These are phyloP conservation scores for Lycaena phlaeas DNA, from an alignment of 2,888 invertebrate genomes.

Conservation along the genomic window DNA sequence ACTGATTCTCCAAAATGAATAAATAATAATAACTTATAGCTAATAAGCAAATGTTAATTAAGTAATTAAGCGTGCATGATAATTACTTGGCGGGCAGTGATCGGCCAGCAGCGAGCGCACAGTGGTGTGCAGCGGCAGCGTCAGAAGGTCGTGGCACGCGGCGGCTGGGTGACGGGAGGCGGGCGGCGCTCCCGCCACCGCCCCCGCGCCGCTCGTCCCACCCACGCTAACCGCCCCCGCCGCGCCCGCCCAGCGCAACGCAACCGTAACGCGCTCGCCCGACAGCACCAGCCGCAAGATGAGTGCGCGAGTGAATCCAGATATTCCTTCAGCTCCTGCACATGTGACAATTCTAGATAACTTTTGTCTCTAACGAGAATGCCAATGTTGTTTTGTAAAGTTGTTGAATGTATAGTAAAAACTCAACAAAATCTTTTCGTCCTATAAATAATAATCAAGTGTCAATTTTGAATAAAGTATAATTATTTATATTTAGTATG, in stretches of 20 bases:
- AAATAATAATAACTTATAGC: too few species aligned
- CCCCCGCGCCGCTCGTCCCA: conserved; percentile 64
- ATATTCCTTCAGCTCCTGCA: conserved; percentile 74
- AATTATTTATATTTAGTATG: too few species aligned
- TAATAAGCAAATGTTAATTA: too few species aligned
- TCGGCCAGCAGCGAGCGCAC: conserved; percentile 82
- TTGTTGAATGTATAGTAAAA: too few species aligned
- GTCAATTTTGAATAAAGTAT: too few species aligned
- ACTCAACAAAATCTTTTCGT: too few species aligned
- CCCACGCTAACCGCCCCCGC: conserved; percentile 63
- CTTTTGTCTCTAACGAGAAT: too few species aligned
- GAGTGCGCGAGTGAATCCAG: conserved; percentile 89
- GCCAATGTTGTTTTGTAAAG: too few species aligned
- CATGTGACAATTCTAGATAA: too few species aligned
- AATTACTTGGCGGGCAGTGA: conserved; percentile 44
- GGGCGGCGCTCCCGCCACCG: conserved; percentile 39
- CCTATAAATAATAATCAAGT: too few species aligned
- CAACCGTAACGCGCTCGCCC: conserved; percentile 86
- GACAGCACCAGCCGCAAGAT: conserved; percentile 89
- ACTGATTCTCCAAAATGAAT: too few species aligned
- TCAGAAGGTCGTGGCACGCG: conserved; percentile 80
- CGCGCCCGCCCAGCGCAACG: conserved; percentile 68
- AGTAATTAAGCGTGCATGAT: too few species aligned
- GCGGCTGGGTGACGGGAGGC: conserved; percentile 61
- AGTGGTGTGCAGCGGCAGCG: conserved; percentile 83